These are phyloP conservation scores for Muscina levida DNA, from an alignment of 2,888 invertebrate species.

Conservation along the genomic window DNA sequence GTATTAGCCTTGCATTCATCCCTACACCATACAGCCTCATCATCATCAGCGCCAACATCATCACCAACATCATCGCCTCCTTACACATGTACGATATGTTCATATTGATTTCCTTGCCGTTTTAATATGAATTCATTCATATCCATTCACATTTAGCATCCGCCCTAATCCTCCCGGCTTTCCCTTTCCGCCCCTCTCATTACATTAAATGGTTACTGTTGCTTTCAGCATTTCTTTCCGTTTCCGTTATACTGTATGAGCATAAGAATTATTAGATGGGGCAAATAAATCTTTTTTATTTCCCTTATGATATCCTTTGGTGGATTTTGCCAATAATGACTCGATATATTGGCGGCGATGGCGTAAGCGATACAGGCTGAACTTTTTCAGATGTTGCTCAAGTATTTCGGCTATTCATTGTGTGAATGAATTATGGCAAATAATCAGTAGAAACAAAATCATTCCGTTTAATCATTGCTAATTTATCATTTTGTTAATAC, in stretches of 20 bases:
- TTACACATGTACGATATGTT: too few relatives aligned
- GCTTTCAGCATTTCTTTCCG: background rate
- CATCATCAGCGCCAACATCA: background rate
- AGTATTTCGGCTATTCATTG: conserved; percentile 37
- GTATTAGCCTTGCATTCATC: conserved; percentile 30
- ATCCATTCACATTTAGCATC: background rate
- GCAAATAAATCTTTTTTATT: conserved; percentile 55
- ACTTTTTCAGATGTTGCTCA: too few relatives aligned
- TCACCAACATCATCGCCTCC: background rate
- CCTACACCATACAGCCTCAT: background rate
- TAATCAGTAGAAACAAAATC: conserved; percentile 56
- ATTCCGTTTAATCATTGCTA: conserved; percentile 61
- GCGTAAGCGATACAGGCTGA: conserved; percentile 3
- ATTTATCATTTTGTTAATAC: conserved; percentile 63
- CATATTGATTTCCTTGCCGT: conserved; percentile 24
- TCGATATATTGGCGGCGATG: background rate
- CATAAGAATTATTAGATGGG: conserved; percentile 55
- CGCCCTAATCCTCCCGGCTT: background rate
- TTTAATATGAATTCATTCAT: conserved; percentile 22
- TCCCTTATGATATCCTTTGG: conserved; percentile 37
- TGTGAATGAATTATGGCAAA: conserved; percentile 61
- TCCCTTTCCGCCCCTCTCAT: background rate
- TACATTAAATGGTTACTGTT: conserved; percentile 16
- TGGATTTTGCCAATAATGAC: conserved; percentile 1
- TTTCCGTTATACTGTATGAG: conserved; percentile 13